A percentile compares a stretch with the other conserved stretches of the same genome.
Conservation (phyloP, 2,113 vertebrate species). For the Bubo bubo region DNA sequence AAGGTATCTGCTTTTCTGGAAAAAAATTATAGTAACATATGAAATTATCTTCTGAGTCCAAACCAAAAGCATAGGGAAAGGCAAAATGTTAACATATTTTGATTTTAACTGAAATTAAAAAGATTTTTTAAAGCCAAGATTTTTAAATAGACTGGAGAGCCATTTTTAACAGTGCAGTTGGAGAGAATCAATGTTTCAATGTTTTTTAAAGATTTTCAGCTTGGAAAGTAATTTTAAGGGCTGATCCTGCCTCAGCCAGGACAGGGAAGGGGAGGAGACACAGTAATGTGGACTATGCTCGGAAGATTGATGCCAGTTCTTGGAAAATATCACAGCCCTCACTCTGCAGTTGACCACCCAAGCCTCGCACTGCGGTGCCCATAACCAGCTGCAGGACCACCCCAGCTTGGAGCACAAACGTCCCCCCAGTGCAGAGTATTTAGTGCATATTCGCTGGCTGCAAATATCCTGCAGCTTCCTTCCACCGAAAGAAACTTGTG, state of each 20-base stretch:
- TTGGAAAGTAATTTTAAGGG: neutral
- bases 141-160: neutral
- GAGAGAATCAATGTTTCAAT: fast-evolving
- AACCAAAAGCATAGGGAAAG: neutral
- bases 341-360: neutral
- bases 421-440: neutral
- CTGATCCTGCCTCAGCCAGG: neutral
- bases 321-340: neutral
- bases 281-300: neutral
- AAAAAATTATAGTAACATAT: neutral
- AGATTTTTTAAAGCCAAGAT: neutral
- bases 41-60: neutral
- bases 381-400: neutral
- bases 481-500: neutral
- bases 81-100: neutral
- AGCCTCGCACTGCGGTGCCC: neutral
- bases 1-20: neutral
- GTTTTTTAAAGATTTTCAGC: neutral
- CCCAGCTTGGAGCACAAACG: neutral
- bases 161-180: neutral
- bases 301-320: neutral
- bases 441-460: neutral
- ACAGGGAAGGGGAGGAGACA: neutral
- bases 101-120: neutral
- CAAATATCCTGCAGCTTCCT: neutral